phyloP scores from a whole-genome alignment of 2,888 invertebrate species.

The Lysandra bellargus region DNA sequence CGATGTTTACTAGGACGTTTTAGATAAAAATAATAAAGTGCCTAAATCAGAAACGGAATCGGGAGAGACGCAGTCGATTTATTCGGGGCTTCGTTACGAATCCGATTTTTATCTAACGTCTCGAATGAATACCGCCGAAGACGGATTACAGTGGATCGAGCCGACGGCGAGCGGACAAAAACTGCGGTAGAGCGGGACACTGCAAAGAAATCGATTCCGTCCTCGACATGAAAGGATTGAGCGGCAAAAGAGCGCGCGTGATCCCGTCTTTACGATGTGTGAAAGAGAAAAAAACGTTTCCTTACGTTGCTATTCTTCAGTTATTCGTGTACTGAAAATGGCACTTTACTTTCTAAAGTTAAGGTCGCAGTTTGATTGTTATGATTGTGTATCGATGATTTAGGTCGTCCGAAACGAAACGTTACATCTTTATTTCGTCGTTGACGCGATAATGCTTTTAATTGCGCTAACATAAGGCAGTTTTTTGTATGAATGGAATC shows the following conservation, averaged over 20 bases:
- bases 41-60: slow-evolving; percentile 59
- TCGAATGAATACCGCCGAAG: slow-evolving; percentile 69
- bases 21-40: slow-evolving; percentile 60
- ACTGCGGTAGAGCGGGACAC: slow-evolving; percentile 73
- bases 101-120: slow-evolving; percentile 72
- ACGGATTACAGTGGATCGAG: slow-evolving; percentile 72
- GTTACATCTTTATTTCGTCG: slow-evolving; percentile 75
- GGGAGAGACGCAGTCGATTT: slow-evolving; percentile 65
- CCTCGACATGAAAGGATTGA: slow-evolving; percentile 68
- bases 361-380: slow-evolving; percentile 77
- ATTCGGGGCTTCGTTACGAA: slow-evolving; percentile 68
- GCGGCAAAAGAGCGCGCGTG: slow-evolving; percentile 63
- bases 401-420: slow-evolving; percentile 68
- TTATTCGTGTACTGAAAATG: slow-evolving; percentile 68
- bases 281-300: slow-evolving; percentile 78
- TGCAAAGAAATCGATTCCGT: slow-evolving; percentile 71
- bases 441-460: slow-evolving; percentile 61
- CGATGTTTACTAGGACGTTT: slow-evolving; percentile 48
- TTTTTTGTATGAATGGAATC: slow-evolving; percentile 60
- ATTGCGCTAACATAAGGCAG: slow-evolving; percentile 47
- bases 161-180: slow-evolving; percentile 62
- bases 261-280: slow-evolving; percentile 73
- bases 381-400: slow-evolving; percentile 70
- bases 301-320: slow-evolving; percentile 79
- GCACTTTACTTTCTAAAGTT: slow-evolving; percentile 69